Evolutionary conservation across 2,888 invertebrate species (phyloP).

Genomic region (Cephus sareptanus): DNA sequence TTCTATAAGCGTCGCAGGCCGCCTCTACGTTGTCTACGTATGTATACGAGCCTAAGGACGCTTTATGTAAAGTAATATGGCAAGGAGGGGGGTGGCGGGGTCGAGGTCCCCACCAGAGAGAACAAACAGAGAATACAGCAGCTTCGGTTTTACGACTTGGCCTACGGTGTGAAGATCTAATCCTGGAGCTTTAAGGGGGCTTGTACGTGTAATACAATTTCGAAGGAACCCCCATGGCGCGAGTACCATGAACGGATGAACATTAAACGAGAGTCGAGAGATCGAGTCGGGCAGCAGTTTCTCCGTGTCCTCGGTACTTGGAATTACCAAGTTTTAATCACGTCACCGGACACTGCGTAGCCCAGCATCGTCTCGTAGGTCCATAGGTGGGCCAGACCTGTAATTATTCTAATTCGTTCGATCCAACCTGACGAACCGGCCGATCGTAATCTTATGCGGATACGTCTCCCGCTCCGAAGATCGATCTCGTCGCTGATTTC

Average conservation of each 20-base stretch:
- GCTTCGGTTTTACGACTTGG: background rate
- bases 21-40: conserved; percentile 13
- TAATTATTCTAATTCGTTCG: background rate
- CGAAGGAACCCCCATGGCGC: background rate
- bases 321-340: background rate
- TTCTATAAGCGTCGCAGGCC: background rate
- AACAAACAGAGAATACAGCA: background rate
- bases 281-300: background rate
- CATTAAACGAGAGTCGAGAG: background rate
- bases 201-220: background rate
- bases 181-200: background rate
- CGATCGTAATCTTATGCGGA: background rate
- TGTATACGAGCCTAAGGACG: conserved; percentile 2
- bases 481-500: background rate
- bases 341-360: background rate
- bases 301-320: background rate
- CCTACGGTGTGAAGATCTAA: background rate
- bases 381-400: background rate
- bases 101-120: background rate
- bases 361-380: background rate
- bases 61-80: background rate
- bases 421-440: background rate
- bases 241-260: background rate
- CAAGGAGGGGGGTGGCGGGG: too few relatives aligned
- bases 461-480: background rate